Percentiles rank a stretch among this genome's conserved stretches.
Conservation (phyloP, 2,113 vertebrate species). For the Rhineura floridana region DNA sequence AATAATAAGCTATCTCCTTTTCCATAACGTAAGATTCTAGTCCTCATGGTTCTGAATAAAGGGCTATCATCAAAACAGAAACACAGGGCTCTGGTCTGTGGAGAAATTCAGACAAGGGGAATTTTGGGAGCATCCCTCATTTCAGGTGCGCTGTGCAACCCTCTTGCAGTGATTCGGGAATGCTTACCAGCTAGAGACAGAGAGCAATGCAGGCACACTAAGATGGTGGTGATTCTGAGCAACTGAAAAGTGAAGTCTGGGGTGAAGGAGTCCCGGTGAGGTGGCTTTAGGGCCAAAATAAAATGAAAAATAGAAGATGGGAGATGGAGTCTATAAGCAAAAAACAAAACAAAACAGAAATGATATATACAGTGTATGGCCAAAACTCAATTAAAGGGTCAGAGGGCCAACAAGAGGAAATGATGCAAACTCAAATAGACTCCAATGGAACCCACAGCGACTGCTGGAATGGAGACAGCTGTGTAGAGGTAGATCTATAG, state of each 20-base stretch:
- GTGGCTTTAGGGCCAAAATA: constrained; percentile 68
- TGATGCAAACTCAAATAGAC: accelerated
- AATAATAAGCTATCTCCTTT: too few relatives aligned
- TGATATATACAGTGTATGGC: constrained; percentile 4
- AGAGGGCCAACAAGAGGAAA: too few relatives aligned
- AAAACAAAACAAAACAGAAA: constrained; percentile 68
- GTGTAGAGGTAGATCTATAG: too few relatives aligned
- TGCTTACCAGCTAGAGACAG: constrained; percentile 64
- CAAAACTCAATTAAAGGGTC: constrained; percentile 49
- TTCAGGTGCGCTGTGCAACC: background rate
- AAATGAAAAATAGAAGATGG: constrained; percentile 75
- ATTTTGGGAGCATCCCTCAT: background rate
- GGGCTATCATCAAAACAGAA: too few relatives aligned
- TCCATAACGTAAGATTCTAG: too few relatives aligned
- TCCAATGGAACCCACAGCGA: too few relatives aligned
- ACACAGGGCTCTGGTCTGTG: too few relatives aligned
- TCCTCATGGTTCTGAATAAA: too few relatives aligned
- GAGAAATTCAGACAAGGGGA: too few relatives aligned
- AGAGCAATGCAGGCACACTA: constrained; percentile 48
- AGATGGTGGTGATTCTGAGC: constrained; percentile 65
- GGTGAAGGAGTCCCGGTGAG: constrained; percentile 35
- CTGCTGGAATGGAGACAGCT: too few relatives aligned
- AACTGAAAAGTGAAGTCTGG: constrained; percentile 74
- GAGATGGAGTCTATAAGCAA: constrained; percentile 60
- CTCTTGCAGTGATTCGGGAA: background rate